Evolutionary conservation across 23 tunicate species (phyloP).

Genomic region (Ascidia mentula): DNA sequence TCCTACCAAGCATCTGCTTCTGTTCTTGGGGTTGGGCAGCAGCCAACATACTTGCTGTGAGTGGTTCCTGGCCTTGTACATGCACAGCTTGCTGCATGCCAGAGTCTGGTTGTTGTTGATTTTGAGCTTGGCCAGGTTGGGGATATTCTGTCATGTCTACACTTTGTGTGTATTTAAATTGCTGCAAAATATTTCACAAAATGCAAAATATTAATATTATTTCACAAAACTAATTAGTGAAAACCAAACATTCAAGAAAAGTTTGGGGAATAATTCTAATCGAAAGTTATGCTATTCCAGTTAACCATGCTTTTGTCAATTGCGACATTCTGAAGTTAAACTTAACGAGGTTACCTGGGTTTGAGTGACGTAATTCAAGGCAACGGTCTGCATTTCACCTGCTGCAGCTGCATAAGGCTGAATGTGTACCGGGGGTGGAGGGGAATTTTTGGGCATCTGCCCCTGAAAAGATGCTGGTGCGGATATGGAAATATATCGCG

Average conservation of each 20-base stretch:
- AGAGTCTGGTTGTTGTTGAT: conserved; percentile 42
- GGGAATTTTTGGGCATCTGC: conserved; percentile 18
- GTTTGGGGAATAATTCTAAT: no score
- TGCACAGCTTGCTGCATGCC: conserved; percentile 75
- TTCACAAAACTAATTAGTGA: no score
- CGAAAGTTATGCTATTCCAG: no score
- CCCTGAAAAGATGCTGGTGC: conserved; percentile 29
- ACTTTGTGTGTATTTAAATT: conserved; percentile 76
- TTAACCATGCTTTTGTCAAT: no score
- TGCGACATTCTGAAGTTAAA: neutral
- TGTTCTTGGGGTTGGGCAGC: conserved; percentile 98
- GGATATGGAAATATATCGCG: conserved; percentile 14
- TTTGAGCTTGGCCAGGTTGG: conserved; percentile 48
- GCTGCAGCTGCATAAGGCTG: conserved; percentile 70
- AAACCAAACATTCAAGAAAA: no score
- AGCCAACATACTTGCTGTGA: conserved; percentile 89
- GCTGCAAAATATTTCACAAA: no score
- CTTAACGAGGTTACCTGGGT: conserved; percentile 2
- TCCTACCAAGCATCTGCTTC: conserved; percentile 95
- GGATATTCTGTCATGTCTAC: conserved; percentile 69
- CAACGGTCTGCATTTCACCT: conserved; percentile 26
- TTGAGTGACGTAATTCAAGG: conserved; percentile 7
- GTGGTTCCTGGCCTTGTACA: conserved; percentile 90
- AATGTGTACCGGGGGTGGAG: conserved; percentile 40
- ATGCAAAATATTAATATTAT: no score